phyloP scores from a whole-genome alignment of 2,888 invertebrate genomes.

The Caenorhabditis uteleia region DNA sequence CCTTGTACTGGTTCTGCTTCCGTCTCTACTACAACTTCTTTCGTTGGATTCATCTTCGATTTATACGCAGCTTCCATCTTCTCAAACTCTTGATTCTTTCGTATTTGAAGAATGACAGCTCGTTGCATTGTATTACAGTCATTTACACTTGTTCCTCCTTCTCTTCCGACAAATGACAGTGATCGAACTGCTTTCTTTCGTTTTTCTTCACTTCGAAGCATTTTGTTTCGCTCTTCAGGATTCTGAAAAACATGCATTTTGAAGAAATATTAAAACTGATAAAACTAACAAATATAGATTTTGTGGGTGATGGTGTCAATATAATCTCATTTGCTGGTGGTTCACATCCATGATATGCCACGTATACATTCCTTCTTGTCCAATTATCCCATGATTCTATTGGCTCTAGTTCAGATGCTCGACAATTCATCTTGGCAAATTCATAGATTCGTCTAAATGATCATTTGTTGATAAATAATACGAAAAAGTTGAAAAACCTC shows the following conservation, averaged over 20 bases:
- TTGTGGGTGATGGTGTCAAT: conserved; percentile 31
- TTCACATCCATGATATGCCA: conserved; percentile 51
- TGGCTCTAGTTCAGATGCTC: conserved; percentile 41
- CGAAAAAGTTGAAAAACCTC: conserved; percentile 18
- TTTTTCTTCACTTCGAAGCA: conserved; percentile 4
- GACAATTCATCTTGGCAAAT: conserved; percentile 48
- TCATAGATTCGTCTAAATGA: conserved; percentile 42
- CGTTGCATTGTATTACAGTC: conserved; percentile 32
- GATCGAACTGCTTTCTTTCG: conserved; percentile 21
- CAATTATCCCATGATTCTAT: conserved; percentile 44
- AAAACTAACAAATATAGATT: conserved; percentile 2
- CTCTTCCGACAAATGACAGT: conserved; percentile 24
- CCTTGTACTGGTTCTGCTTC: background rate
- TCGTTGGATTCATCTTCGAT: conserved; percentile 5
- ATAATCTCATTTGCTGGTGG: conserved; percentile 37
- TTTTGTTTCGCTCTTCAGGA: background rate
- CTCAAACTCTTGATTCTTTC: conserved; percentile 6
- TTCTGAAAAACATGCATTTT: background rate
- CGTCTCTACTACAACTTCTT: conserved; percentile 1
- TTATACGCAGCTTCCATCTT: background rate
- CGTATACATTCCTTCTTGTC: conserved; percentile 49
- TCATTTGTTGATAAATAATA: background rate
- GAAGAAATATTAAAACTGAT: background rate
- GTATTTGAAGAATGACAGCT: conserved; percentile 18
- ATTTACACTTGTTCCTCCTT: conserved; percentile 31